Evolutionary conservation across 2,797 vertebrate genomes (phyloP), one percentile per base, ranked within the genome.

Genomic region (Pseudomugil tenellus): DNA sequence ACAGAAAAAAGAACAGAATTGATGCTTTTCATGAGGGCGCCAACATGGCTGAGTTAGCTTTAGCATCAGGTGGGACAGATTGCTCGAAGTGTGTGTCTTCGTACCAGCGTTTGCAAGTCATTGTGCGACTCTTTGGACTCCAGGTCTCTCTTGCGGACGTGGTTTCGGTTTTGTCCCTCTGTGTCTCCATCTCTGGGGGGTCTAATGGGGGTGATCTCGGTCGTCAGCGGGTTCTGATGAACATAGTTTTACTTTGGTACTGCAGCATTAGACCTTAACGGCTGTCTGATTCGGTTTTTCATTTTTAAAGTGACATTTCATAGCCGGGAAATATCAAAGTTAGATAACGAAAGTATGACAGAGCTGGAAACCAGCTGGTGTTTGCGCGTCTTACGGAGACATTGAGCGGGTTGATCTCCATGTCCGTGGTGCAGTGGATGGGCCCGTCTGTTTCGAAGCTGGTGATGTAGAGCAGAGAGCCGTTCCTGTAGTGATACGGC

Each of bases 381-480:
- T 29, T 53, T 39, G 35, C 53, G 19, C 29, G 2, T 73, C 91
- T 86, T 86, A 98, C 96, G 76, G 96, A 94, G 59, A 99, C 94
- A 54, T 96, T 96, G 74, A 97, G 76, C 0, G 96, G 95, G 85
- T 99, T 98, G 90, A 99, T 95, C 83, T 96, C 93, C 55, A 88
- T 83, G 76, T 96, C 94, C 0, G 94, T 95, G 79, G 95, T 96
- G 82, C 97, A 99, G 90, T 96, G 97, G 95, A 99, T 97, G 26
- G 96, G 96, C 2, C 97, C 97, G 11, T 98, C 97, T 0, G 96
- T 96, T 31, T 97, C 95, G 16, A 93, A 96, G 56, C 93, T 92
- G 52, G 92, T 94, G 80, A 98, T 94, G 81, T 96, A 98, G 72
- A 99, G 81, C 70, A 99, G 85, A 0, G 96, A 96, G 56, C 92